Percentiles rank a stretch among this genome's conserved stretches.
phyloP scores from a whole-genome alignment of 2,113 vertebrate genomes.

The Triplophysa tibetana region DNA sequence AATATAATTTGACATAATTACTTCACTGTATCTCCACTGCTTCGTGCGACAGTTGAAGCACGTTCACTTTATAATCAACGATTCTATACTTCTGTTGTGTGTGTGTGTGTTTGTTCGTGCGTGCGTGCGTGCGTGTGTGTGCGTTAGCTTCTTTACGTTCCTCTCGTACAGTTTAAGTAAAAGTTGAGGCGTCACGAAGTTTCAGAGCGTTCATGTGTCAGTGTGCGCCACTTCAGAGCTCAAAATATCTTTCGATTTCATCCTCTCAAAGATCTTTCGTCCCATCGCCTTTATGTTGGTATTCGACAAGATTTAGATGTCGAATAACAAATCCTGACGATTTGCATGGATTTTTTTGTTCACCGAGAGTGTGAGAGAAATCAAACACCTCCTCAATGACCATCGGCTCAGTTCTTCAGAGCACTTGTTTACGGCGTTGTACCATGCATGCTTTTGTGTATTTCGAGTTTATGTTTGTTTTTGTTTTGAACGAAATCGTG shows the following conservation, averaged over 20 bases:
- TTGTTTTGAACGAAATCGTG: constrained; percentile 4
- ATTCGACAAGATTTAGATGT: neutral
- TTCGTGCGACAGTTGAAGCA: neutral
- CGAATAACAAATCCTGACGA: neutral
- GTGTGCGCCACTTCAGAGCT: constrained; percentile 31
- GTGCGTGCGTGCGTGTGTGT: too few species aligned
- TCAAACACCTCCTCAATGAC: neutral
- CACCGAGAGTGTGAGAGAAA: neutral
- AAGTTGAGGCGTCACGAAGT: constrained; percentile 32
- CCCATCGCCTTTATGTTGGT: constrained; percentile 64
- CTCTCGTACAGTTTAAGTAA: constrained; percentile 16
- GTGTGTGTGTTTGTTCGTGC: too few species aligned
- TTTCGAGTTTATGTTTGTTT: constrained; percentile 30
- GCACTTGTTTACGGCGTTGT: constrained; percentile 60
- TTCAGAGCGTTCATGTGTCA: constrained; percentile 13
- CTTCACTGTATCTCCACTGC: too few species aligned
- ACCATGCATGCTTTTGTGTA: constrained; percentile 63
- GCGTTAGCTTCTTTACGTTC: neutral
- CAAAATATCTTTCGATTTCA: constrained; percentile 23
- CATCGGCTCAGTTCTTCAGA: neutral
- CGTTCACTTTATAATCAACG: neutral
- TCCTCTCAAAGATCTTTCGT: constrained; percentile 37
- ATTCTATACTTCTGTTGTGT: too few species aligned
- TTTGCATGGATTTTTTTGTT: constrained; percentile 5
- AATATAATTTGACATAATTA: too few species aligned